Conservation (phyloP, 2,888 invertebrate species). For the Drosophila vallismaia region DNA sequence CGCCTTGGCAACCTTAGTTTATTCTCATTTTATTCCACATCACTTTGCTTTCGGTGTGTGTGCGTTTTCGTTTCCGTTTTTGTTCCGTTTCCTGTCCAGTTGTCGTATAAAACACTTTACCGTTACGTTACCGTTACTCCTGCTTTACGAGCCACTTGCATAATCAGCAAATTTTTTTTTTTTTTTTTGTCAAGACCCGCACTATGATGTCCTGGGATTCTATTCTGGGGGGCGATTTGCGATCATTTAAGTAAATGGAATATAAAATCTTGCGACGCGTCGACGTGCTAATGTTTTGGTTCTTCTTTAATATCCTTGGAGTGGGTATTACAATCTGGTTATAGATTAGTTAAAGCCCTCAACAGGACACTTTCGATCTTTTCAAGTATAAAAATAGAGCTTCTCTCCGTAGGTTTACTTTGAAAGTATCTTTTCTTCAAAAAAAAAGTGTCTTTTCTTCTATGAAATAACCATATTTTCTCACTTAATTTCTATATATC, state of each 20-base stretch:
- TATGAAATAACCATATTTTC: background rate
- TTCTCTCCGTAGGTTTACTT: background rate
- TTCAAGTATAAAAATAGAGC: background rate
- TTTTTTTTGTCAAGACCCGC: conserved; percentile 14
- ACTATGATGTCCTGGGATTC: background rate
- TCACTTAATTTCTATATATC: conserved; percentile 10
- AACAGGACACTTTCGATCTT: background rate
- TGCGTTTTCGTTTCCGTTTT: background rate
- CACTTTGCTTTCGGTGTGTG: conserved; percentile 15
- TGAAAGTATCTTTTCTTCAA: background rate
- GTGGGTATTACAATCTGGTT: background rate
- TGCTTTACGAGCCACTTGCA: conserved; percentile 68
- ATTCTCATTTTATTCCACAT: conserved; percentile 26
- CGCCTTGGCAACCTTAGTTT: conserved; percentile 39
- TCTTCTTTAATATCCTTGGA: background rate
- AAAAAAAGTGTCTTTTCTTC: background rate
- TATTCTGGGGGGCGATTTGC: conserved; percentile 16
- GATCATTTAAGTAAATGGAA: conserved; percentile 38
- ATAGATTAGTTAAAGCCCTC: background rate
- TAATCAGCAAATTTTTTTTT: conserved; percentile 73
- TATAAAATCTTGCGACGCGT: conserved; percentile 11
- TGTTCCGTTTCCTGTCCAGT: conserved; percentile 20
- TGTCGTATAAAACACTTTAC: conserved; percentile 64
- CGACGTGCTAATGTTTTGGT: conserved; percentile 13
- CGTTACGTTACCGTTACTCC: conserved; percentile 28